These are phyloP conservation scores for Sturmia bella DNA, from an alignment of 2,888 invertebrate species.

Conservation along the genomic window DNA sequence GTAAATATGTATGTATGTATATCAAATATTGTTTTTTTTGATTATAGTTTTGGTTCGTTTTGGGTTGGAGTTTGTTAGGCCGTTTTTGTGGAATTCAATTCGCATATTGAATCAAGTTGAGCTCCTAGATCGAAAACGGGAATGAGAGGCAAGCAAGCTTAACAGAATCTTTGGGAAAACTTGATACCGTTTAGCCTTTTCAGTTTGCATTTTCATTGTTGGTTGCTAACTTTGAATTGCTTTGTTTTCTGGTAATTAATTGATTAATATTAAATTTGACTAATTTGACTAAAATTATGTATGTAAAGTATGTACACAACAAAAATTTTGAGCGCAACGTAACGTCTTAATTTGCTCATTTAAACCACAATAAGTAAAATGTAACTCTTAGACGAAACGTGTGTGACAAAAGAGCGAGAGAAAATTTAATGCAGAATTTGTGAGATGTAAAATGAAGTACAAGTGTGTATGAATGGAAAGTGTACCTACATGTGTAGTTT, in stretches of 20 bases:
- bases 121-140: slow-evolving; percentile 82
- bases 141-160: slow-evolving; percentile 82
- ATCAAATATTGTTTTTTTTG: slow-evolving; percentile 31
- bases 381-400: background rate
- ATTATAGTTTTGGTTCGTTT: slow-evolving; percentile 13
- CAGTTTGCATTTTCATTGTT: slow-evolving; percentile 56
- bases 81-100: slow-evolving; percentile 80
- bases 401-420: slow-evolving; percentile 9
- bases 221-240: slow-evolving; percentile 3
- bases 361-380: slow-evolving; percentile 18
- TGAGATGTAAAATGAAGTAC: background rate
- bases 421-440: slow-evolving; percentile 12
- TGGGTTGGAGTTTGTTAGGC: slow-evolving; percentile 50
- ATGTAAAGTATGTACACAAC: slow-evolving; percentile 57
- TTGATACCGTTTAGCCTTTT: slow-evolving; percentile 78
- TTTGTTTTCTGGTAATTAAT: slow-evolving; percentile 14
- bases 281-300: slow-evolving; percentile 51
- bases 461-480: background rate
- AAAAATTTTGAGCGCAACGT: slow-evolving; percentile 32
- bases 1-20: slow-evolving; percentile 20
- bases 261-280: slow-evolving; percentile 20
- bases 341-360: slow-evolving; percentile 10
- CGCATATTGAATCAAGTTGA: slow-evolving; percentile 82
- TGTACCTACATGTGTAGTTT: background rate
- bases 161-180: slow-evolving; percentile 82